A percentile compares a stretch with the other conserved stretches of the same genome.
These are phyloP conservation scores for Rhinopomastus cyanomelas DNA, from an alignment of 2,113 vertebrate genomes.

Conservation along the genomic window DNA sequence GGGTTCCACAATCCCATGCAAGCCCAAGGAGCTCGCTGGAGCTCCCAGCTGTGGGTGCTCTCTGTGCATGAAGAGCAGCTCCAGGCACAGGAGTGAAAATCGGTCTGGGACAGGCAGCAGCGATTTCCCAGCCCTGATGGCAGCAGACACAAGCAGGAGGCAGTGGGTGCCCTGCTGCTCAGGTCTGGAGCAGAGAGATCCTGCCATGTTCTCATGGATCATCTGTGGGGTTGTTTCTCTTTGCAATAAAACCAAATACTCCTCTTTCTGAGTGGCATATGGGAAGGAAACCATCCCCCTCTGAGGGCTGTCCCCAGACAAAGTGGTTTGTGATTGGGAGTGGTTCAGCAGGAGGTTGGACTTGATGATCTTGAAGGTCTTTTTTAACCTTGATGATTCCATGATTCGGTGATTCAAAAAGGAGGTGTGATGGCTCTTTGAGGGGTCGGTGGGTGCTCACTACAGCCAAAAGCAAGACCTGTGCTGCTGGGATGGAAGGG, in stretches of 20 bases:
- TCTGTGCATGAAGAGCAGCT: not conserved
- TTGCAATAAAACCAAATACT: not conserved
- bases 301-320: not conserved
- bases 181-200: not conserved
- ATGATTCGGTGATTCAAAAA: too few relatives aligned
- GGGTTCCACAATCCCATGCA: fast-evolving
- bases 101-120: fast-evolving
- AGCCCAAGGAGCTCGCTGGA: not conserved
- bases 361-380: too few relatives aligned
- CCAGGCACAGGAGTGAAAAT: not conserved
- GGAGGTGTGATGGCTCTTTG: fast-evolving
- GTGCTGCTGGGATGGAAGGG: not conserved
- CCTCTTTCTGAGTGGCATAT: not conserved
- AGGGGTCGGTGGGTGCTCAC: fast-evolving
- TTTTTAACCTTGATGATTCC: too few relatives aligned
- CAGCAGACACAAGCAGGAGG: not conserved
- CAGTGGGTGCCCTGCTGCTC: not conserved
- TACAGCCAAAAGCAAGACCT: not conserved
- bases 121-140: not conserved
- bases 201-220: not conserved
- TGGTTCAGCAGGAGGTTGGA: too few relatives aligned
- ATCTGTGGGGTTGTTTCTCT: not conserved
- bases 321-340: too few relatives aligned
- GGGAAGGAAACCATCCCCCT: not conserved
- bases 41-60: not conserved